Base-by-base conservation (phyloP, 2,797 vertebrate species). In the Varecia variegata region DNA sequence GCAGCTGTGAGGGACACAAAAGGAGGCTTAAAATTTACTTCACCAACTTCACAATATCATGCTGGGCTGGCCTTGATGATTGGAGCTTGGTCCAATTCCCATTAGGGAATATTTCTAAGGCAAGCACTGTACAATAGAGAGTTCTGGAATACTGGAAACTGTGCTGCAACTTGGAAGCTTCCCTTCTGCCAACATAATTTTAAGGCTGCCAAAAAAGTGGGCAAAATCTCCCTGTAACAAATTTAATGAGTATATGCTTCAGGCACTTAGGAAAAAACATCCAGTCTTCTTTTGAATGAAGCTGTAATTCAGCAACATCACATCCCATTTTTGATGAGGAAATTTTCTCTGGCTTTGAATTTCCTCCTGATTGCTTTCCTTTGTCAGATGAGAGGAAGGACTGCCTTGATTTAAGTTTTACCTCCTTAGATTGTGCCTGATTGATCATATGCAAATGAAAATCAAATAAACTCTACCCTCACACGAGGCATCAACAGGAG, bases 401-500 rank as follows among this genome's bases (percentile, higher is more conserved):
- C n/a, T 71, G 8, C 47, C 25, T 87, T 82, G 62, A 40, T 9
- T 87, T 76, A 76, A 89, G 35, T 30, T 27, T 13, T 38, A 74
- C 38, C 45, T 86, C 60, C 45, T 81, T 35, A 76, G n/a, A 77
- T 52, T 56, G 67, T 82, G 17, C 30, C 45, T 91, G 60, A 65
- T 47, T 87, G 45, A 68, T 76, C 81, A 93, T 38, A 52, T 83
- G 70, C 62, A 94, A 96, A 93, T 80, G 70, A 56, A 92, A 87
- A 90, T 90, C 45, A 87, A 60, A 93, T 80, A 88, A 90, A 81
- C 68, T 91, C 45, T 68, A 94, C 54, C 23, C 9, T 89, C 38
- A 86, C 27, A 67, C 40, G 93, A 92, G 60, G 65, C 54, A 65
- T 85, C 68, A 85, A 50, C 30, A 30, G 18, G n/a, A 32, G 5